Percentiles rank a stretch among this genome's conserved stretches.
phyloP scores from a whole-genome alignment of 2,797 vertebrate species.

The Gambusia yucatana region DNA sequence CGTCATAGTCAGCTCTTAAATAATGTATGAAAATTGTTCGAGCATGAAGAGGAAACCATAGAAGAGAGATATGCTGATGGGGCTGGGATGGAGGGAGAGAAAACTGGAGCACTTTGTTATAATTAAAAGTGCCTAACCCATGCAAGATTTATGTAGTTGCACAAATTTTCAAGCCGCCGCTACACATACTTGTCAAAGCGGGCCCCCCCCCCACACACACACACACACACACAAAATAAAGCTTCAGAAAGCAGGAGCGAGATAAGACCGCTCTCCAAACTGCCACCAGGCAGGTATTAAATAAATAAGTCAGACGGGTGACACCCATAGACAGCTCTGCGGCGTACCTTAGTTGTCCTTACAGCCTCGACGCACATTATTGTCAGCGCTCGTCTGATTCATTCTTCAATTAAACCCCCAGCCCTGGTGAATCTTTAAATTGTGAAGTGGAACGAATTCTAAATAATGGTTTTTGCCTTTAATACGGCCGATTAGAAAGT shows the following conservation, averaged over 20 bases:
- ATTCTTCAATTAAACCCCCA: constrained; percentile 1
- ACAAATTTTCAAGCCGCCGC: constrained; percentile 50
- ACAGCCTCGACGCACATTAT: constrained; percentile 3
- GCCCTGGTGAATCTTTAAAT: constrained; percentile 8
- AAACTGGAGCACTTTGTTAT: constrained; percentile 74
- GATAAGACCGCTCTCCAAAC: constrained; percentile 27
- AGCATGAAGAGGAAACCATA: constrained; percentile 70
- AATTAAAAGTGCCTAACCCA: constrained; percentile 77
- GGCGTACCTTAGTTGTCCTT: constrained; percentile 4
- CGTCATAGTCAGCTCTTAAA: constrained; percentile 74
- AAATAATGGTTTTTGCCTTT: background rate
- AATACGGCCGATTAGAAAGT: background rate
- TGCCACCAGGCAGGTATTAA: constrained; percentile 45
- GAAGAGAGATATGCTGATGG: constrained; percentile 58
- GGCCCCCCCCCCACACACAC: background rate
- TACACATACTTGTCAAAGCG: constrained; percentile 18
- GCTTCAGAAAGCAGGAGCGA: constrained; percentile 24
- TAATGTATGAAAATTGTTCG: constrained; percentile 79
- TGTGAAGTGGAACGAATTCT: background rate
- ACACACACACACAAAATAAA: background rate
- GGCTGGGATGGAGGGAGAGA: constrained; percentile 19
- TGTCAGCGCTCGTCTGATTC: constrained; percentile 5
- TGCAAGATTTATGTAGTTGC: constrained; percentile 65
- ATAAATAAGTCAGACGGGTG: constrained; percentile 59
- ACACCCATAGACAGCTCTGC: constrained; percentile 48